Evolutionary conservation across 2,888 invertebrate genomes (phyloP), one percentile per base, ranked within the genome.

Genomic region (Protonemura montana): DNA sequence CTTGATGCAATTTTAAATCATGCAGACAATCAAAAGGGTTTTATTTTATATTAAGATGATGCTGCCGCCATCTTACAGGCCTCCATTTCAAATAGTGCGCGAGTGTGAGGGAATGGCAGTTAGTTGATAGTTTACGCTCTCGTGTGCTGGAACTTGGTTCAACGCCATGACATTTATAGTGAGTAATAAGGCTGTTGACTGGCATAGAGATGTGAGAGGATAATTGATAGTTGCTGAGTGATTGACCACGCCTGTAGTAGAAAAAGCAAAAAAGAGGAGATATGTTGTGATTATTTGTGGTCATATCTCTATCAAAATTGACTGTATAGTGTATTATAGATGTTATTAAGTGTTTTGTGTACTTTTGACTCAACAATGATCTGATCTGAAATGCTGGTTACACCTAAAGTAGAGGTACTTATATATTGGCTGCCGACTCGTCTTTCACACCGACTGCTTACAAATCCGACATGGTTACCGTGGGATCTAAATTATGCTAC

Each of bases 221-320:
- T 13, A 13, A n/a, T n/a, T 30, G 28, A 2, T 30, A 81, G 30
- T n/a, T 29, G 78, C 59, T 10, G 59, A 59, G 3, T 59, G 59
- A 59, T 59, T 59, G 59, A 7, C 59, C 59, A 59, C 16, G 59
- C 21, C 59, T 59, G 59, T 16, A 10, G 21, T 7, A 21, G 21
- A 13, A 59, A 59, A 59, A 7, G 21, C 16, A 85, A 26, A 42
- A 30, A 29, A 76, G 21, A 13, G 0, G 59, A 85, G 59, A 86
- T 84, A n/a, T 76, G 76, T 76, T 84, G 83, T 78, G 77, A 76
- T 84, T 84, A 76, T 84, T 84, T 84, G 59, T 59, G 82, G 59
- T 86, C 84, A 84, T 84, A 84, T 84, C 84, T 84, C 84, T 84
- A n/a, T 84, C 84, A 59, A 35, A 35, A 84, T 84, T 76, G 76